Percentiles rank a stretch among this genome's conserved stretches.
Evolutionary conservation across 2,797 vertebrate genomes (phyloP).

Genomic region (Pantherophis vulpinus): DNA sequence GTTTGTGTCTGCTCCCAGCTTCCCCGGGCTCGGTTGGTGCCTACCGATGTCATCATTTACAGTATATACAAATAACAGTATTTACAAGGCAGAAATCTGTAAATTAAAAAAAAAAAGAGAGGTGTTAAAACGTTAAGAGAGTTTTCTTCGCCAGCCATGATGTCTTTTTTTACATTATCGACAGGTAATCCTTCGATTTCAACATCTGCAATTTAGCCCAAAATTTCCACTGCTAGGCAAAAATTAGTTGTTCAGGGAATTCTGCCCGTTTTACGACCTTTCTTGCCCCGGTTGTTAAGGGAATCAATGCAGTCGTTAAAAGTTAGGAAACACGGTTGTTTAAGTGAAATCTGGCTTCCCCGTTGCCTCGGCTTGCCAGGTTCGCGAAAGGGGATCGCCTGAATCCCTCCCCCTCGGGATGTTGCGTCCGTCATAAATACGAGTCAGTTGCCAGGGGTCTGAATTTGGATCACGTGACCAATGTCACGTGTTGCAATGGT

Average conservation of each 20-base stretch:
- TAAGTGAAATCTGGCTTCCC: neutral
- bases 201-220: neutral
- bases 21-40: constrained; percentile 92
- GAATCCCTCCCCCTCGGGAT: too few relatives aligned
- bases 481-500: too few relatives aligned
- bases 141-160: neutral
- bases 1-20: constrained; percentile 97
- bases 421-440: too few relatives aligned
- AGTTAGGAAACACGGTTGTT: neutral
- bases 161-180: neutral
- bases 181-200: neutral
- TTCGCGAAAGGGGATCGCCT: too few relatives aligned
- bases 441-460: too few relatives aligned
- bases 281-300: neutral
- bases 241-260: too few relatives aligned
- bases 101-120: neutral
- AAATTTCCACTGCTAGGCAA: neutral
- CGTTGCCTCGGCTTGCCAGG: too few relatives aligned
- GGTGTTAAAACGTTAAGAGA: neutral
- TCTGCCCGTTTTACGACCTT: neutral
- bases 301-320: neutral
- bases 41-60: constrained; percentile 99
- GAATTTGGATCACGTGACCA: too few relatives aligned
- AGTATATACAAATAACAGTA: constrained; percentile 99
- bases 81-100: constrained; percentile 98